These are phyloP conservation scores for Dastarcus helophoroides DNA, from an alignment of 2,888 invertebrate genomes.

Conservation along the genomic window DNA sequence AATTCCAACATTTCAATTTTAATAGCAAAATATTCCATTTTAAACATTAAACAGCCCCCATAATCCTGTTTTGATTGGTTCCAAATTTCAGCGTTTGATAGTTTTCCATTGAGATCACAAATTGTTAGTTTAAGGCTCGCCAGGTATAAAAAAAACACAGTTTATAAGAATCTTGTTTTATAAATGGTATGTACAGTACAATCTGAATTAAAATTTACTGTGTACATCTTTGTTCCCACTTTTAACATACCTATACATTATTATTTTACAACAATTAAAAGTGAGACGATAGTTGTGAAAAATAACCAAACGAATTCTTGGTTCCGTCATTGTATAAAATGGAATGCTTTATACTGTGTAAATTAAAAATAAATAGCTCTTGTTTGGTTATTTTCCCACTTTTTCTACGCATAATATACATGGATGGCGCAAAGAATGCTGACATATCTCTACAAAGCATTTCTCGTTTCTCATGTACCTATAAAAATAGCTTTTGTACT, in stretches of 20 bases:
- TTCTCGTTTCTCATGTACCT: not conserved
- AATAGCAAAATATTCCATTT: too few relatives aligned
- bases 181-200: slow-evolving; percentile 28
- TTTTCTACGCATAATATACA: slow-evolving; percentile 23
- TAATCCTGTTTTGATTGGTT: too few relatives aligned
- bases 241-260: slow-evolving; percentile 22
- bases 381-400: slow-evolving; percentile 32
- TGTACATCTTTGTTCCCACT: slow-evolving; percentile 30
- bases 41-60: too few relatives aligned
- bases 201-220: slow-evolving; percentile 23
- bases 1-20: too few relatives aligned
- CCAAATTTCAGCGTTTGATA: too few relatives aligned
- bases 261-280: slow-evolving; percentile 24
- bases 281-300: slow-evolving; percentile 27
- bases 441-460: slow-evolving; percentile 30
- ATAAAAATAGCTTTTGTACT: slow-evolving; percentile 14
- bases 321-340: slow-evolving; percentile 27
- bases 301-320: slow-evolving; percentile 29
- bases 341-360: slow-evolving; percentile 31
- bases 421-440: slow-evolving; percentile 29
- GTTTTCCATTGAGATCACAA: too few relatives aligned
- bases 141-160: slow-evolving; percentile 8
- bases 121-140: too few relatives aligned
- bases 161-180: slow-evolving; percentile 17
- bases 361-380: slow-evolving; percentile 12